A percentile compares a stretch with the other conserved stretches of the same genome.
These are phyloP conservation scores for Drosophila seguyi DNA, from an alignment of 1,140 invertebrate genomes.

Conservation along the genomic window DNA sequence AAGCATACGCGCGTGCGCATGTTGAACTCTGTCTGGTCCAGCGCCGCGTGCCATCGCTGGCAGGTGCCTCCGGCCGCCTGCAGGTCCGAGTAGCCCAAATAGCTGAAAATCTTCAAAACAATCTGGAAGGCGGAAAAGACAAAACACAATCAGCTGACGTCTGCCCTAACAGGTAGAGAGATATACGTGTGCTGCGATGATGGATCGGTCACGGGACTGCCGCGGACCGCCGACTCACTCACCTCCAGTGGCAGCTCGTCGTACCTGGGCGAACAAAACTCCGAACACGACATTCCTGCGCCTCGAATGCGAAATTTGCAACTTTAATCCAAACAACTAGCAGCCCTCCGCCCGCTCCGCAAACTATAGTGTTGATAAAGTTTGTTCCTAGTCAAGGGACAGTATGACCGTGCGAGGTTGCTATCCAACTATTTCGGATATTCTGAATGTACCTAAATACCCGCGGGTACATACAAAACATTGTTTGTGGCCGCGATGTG, in stretches of 20 bases:
- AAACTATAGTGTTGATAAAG: conserved; percentile 33
- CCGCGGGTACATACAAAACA: no score
- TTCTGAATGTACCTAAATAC: background rate
- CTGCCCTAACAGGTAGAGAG: conserved; percentile 43
- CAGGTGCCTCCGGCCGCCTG: conserved; percentile 87
- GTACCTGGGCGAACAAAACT: conserved; percentile 57
- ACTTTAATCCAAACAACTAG: conserved; percentile 24
- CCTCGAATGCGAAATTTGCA: conserved; percentile 16
- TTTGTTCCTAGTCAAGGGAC: background rate
- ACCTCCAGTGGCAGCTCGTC: conserved; percentile 82
- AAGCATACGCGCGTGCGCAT: conserved; percentile 86
- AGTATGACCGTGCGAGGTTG: conserved; percentile 7
- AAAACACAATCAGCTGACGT: conserved; percentile 69
- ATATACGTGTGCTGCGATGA: conserved; percentile 11
- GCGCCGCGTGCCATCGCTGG: conserved; percentile 87
- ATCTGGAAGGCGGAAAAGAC: conserved; percentile 85
- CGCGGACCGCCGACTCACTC: conserved; percentile 12
- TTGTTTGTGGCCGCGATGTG: background rate
- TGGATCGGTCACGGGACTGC: conserved; percentile 47
- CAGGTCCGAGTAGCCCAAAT: conserved; percentile 87
- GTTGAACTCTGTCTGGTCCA: conserved; percentile 87
- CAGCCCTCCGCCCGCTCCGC: conserved; percentile 30
- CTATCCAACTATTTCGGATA: background rate
- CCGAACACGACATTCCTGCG: conserved; percentile 49
- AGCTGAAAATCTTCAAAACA: conserved; percentile 88